Evolutionary conservation across 2,113 vertebrate species (phyloP), one percentile per base, ranked within the genome.

Genomic region (Epinephelus cyanopodus): DNA sequence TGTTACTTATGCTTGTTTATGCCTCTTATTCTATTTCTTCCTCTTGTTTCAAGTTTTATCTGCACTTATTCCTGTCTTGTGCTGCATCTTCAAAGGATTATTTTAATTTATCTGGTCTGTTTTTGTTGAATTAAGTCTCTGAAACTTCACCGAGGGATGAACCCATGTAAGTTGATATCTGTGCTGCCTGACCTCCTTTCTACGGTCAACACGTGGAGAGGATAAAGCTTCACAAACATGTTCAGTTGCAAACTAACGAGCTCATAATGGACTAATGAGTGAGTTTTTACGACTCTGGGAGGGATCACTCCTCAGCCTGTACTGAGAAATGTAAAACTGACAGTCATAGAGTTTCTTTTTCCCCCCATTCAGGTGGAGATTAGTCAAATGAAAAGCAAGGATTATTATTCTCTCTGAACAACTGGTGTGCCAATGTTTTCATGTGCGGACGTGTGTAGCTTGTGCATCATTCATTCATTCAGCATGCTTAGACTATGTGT

Each of bases 171-270:
- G 29, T 7, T 9, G 19, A 19, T 47, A 48, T 6, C 18, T 72
- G 25, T 29, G 15, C 58, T 61, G 77, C 61, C 57, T 29, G 39
- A 77, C 39, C 58, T 23, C n/a, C 37, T 73, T 52, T 50, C 29
- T 29, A 12, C 1, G 0, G 37, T n/a, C 11, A 68, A 60, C 23
- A 56, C 33, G 37, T 50, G 62, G 48, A 66, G 65, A 39, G 48
- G 42, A 50, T 50, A 64, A 54, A 81, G 53, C 29, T 14, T 23
- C 29, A 70, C 15, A 58, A 74, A 58, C 17, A 66, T 23, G n/a
- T 6, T 15, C 8, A 42, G 47, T 9, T 45, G 21, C 25, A 77
- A 80, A 68, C 21, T 0, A n/a, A 29, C 71, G 42, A 47, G 71
- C 47, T 75, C 12, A 58, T 52, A n/a, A 23, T 8, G 25, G 45